Percentiles rank a stretch among this genome's conserved stretches.
Evolutionary conservation across 2,797 vertebrate genomes (phyloP).

Genomic region (Cyclopterus lumpus): DNA sequence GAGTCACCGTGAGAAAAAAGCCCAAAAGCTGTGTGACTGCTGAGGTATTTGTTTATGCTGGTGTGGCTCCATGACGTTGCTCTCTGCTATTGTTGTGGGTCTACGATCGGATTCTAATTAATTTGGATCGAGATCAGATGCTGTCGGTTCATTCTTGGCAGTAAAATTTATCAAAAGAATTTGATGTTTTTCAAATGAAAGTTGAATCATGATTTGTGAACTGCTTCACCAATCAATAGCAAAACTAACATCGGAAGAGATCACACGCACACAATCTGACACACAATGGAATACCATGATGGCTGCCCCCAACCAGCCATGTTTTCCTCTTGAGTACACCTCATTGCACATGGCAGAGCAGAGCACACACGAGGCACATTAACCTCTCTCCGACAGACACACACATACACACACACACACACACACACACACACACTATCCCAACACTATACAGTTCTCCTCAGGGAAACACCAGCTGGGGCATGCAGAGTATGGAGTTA

Average conservation of each 20-base stretch:
- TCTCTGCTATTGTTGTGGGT: constrained; percentile 31
- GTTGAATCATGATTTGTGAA: constrained; percentile 6
- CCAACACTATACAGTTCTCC: constrained; percentile 27
- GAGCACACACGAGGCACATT: constrained; percentile 70
- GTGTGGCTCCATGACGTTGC: constrained; percentile 21
- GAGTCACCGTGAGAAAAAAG: constrained; percentile 48
- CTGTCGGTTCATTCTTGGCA: not conserved
- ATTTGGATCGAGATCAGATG: constrained; percentile 14
- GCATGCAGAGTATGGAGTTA: constrained; percentile 67
- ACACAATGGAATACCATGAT: constrained; percentile 49
- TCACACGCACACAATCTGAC: constrained; percentile 26
- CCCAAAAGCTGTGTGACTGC: constrained; percentile 13
- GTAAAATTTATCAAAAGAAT: constrained; percentile 12
- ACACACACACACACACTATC: not conserved
- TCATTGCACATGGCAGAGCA: constrained; percentile 75
- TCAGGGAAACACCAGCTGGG: constrained; percentile 73
- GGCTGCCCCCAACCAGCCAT: constrained; percentile 68
- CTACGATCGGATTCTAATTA: constrained; percentile 6
- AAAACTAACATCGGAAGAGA: constrained; percentile 29
- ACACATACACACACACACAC: constrained; percentile 45
- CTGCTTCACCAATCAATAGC: not conserved
- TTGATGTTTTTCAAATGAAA: not conserved
- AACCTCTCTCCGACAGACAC: constrained; percentile 62
- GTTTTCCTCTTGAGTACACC: constrained; percentile 76
- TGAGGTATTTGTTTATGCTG: constrained; percentile 36